Evolutionary conservation across 2,113 vertebrate genomes (phyloP).

Genomic region (Sigmodon hispidus): DNA sequence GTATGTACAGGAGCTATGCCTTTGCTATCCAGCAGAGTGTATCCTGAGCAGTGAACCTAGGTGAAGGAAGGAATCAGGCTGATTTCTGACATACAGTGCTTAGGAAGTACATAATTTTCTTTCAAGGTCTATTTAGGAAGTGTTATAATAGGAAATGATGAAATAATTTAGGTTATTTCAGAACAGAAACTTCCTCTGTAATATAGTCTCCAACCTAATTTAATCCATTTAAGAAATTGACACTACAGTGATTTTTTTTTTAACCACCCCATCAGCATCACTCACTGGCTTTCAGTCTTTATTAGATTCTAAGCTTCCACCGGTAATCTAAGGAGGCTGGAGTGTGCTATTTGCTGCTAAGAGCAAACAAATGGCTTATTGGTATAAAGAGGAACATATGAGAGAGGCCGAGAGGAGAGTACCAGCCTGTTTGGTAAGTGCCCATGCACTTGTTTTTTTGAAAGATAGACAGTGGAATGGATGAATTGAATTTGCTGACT

Average conservation of each 20-base stretch:
- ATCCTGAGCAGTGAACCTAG: neutral
- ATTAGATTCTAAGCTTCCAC: constrained; percentile 39
- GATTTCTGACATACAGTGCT: neutral
- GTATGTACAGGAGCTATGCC: neutral
- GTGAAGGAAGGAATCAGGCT: neutral
- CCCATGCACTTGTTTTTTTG: constrained; percentile 18
- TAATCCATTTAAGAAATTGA: constrained; percentile 39
- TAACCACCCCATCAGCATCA: constrained; percentile 21
- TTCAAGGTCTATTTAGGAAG: neutral
- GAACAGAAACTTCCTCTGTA: neutral
- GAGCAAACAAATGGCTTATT: constrained; percentile 60
- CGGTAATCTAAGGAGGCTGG: constrained; percentile 33
- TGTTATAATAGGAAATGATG: constrained; percentile 16
- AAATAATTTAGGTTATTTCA: constrained; percentile 44
- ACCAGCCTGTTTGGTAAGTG: neutral
- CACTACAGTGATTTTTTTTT: neutral
- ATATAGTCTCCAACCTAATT: neutral
- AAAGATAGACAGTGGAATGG: neutral
- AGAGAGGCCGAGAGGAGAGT: constrained; percentile 20
- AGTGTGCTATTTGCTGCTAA: constrained; percentile 41
- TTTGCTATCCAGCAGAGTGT: neutral
- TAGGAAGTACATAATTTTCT: constrained; percentile 17
- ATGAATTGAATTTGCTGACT: neutral
- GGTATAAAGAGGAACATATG: constrained; percentile 40
- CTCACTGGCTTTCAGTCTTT: constrained; percentile 45